Conservation (phyloP, 2,797 vertebrate genomes). For the Mus caroli region DNA sequence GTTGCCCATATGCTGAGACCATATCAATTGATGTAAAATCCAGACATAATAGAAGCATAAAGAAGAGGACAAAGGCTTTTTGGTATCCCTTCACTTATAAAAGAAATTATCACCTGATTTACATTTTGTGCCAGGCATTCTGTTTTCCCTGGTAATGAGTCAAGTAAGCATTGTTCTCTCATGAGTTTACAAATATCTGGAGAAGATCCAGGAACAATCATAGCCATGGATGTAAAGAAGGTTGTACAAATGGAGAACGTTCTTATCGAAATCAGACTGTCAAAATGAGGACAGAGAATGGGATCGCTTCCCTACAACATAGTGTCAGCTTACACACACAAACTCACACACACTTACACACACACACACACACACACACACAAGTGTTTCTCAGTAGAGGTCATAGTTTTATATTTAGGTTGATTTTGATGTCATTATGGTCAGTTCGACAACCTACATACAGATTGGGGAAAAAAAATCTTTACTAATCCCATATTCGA, state of each 20-base stretch:
- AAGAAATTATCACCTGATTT: not conserved
- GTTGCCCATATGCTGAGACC: not conserved
- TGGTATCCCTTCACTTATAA: not conserved
- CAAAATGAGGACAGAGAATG: not conserved
- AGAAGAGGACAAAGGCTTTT: not conserved
- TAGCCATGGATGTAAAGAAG: not conserved
- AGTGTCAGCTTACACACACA: not conserved
- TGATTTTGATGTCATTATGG: not conserved
- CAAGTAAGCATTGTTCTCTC: not conserved
- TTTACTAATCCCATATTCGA: too few species aligned
- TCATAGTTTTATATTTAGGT: not conserved
- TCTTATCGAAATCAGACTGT: not conserved
- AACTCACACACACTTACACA: not conserved
- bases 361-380: too few species aligned
- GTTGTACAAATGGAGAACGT: not conserved
- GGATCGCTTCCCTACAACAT: accelerated
- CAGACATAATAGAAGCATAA: not conserved
- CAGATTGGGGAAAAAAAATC: too few species aligned
- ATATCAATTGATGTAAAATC: constrained; percentile 8
- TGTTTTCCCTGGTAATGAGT: not conserved
- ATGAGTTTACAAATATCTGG: not conserved
- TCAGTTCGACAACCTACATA: not conserved
- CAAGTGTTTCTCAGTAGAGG: not conserved
- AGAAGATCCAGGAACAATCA: not conserved
- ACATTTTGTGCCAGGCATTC: not conserved